A percentile compares a stretch with the other conserved stretches of the same genome.
Conservation (phyloP, 2,797 vertebrate species). For the Lacerta viridis region DNA sequence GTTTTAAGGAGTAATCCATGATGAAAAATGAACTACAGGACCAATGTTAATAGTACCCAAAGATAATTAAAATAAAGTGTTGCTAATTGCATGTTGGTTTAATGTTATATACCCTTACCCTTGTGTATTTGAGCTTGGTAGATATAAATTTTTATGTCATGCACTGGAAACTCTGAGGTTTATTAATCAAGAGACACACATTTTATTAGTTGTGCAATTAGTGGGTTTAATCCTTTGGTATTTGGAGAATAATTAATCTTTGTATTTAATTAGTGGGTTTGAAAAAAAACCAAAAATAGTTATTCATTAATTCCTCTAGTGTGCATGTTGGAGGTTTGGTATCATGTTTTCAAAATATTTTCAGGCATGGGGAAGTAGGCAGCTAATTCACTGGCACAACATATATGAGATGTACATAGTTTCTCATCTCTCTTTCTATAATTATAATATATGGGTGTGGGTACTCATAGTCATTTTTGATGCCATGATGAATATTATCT, state of each 20-base stretch:
- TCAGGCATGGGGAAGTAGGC: conserved; percentile 13
- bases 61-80: conserved; percentile 80
- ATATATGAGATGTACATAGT: too few species aligned
- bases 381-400: background rate
- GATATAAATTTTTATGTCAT: conserved; percentile 75
- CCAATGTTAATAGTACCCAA: conserved; percentile 74
- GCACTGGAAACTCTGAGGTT: conserved; percentile 62
- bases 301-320: conserved; percentile 58
- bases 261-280: conserved; percentile 63
- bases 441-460: background rate
- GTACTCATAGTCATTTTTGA: background rate
- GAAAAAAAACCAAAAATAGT: conserved; percentile 65
- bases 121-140: conserved; percentile 66
- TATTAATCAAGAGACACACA: conserved; percentile 78
- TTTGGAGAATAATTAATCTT: conserved; percentile 69
- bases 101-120: conserved; percentile 56
- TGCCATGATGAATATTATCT: background rate
- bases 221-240: conserved; percentile 66
- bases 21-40: conserved; percentile 74
- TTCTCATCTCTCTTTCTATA: background rate
- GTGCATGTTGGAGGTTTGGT: conserved; percentile 49
- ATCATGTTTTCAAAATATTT: conserved; percentile 46
- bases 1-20: conserved; percentile 68
- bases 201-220: conserved; percentile 74
- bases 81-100: conserved; percentile 80